Percentiles rank a stretch among this genome's conserved stretches.
These are phyloP conservation scores for Lophura nycthemera DNA, from an alignment of 2,113 vertebrate genomes.

Conservation along the genomic window DNA sequence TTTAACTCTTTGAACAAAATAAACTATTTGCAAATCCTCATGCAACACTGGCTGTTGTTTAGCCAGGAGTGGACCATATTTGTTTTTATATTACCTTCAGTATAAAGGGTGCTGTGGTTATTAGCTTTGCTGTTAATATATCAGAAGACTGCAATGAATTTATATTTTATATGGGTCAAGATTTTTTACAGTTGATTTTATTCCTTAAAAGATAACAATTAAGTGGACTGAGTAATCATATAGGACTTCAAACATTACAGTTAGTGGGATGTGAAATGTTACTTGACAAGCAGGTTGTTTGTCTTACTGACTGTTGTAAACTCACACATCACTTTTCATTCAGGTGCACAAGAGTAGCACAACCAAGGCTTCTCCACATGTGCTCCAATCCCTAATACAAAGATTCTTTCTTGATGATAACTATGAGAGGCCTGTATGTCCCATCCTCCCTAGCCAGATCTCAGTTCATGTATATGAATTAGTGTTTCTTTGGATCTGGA, in stretches of 20 bases:
- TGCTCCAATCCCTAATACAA: background rate
- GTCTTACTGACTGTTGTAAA: background rate
- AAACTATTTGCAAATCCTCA: background rate
- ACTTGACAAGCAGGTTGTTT: background rate
- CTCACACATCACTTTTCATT: background rate
- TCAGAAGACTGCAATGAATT: background rate
- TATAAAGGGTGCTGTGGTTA: background rate
- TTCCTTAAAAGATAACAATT: background rate
- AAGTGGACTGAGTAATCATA: background rate
- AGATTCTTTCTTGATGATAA: background rate
- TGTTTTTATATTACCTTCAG: background rate
- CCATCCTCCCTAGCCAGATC: background rate
- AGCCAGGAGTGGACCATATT: background rate
- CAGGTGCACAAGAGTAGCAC: background rate
- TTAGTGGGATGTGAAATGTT: background rate
- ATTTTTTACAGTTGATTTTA: background rate
- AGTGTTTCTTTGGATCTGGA: background rate
- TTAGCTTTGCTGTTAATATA: background rate
- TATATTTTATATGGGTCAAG: background rate
- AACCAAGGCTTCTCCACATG: background rate
- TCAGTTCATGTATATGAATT: background rate
- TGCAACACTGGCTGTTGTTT: fast-evolving
- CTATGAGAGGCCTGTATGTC: background rate
- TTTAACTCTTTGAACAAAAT: background rate
- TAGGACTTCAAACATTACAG: background rate